Percentiles rank a stretch among this genome's conserved stretches.
phyloP scores from a whole-genome alignment of 2,113 vertebrate genomes.

The Lepus americanus region DNA sequence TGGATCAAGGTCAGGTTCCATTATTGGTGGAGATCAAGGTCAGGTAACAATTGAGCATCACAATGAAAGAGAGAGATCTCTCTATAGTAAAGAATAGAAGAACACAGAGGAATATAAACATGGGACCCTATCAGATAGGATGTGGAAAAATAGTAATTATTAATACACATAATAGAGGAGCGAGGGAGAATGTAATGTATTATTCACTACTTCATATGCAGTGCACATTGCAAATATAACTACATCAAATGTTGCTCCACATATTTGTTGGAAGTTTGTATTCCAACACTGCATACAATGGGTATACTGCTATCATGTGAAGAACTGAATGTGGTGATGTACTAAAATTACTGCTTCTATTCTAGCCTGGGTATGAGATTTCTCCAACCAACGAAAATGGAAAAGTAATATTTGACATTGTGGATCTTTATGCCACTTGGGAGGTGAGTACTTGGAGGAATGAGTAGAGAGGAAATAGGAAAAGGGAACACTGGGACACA shows the following conservation, averaged over 20 bases:
- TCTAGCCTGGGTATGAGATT: constrained; percentile 82
- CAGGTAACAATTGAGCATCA: neutral
- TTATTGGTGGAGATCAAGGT: neutral
- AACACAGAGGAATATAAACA: neutral
- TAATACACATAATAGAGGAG: neutral
- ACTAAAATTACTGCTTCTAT: neutral
- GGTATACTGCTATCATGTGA: no score
- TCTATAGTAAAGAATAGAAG: neutral
- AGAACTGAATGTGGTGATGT: neutral
- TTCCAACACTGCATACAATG: neutral
- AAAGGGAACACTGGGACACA: fast-evolving
- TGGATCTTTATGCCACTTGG: constrained; percentile 66
- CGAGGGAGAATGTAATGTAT: neutral
- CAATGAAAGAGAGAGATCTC: neutral
- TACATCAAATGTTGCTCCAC: neutral
- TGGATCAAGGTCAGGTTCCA: neutral
- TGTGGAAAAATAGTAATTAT: neutral
- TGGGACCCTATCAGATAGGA: neutral
- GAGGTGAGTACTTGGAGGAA: constrained; percentile 16
- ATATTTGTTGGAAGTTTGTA: neutral
- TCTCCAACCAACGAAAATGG: constrained; percentile 86
- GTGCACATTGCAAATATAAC: neutral
- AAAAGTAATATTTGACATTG: neutral
- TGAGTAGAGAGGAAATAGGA: neutral
- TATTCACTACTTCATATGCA: neutral